Evolutionary conservation across 2,888 invertebrate species (phyloP).

Genomic region (Ischnura elegans): DNA sequence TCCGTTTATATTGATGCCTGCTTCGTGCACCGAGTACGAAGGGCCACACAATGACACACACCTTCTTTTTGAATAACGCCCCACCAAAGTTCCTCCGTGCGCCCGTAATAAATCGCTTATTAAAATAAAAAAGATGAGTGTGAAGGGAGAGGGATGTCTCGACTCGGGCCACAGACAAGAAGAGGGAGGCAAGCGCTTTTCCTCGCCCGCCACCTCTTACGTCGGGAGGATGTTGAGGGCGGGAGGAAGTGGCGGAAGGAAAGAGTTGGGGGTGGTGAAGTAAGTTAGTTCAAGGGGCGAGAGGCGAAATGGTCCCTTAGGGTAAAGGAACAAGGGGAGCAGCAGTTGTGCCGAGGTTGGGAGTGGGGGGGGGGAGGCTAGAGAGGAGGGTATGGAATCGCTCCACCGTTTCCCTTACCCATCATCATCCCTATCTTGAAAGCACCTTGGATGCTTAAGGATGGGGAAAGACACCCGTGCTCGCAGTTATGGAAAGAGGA

Average conservation of each 20-base stretch:
- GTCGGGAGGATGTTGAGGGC: not conserved
- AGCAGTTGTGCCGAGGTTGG: not conserved
- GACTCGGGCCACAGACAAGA: not conserved
- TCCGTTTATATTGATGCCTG: constrained; percentile 24
- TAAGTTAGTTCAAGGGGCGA: constrained; percentile 43
- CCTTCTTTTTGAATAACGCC: constrained; percentile 2
- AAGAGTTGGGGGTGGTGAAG: not conserved
- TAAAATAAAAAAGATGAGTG: not conserved
- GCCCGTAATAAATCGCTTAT: constrained; percentile 31
- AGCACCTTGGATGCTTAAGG: not conserved
- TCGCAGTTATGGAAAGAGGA: no score
- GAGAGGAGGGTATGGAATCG: not conserved
- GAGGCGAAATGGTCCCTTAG: constrained; percentile 29
- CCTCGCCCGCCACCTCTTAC: not conserved
- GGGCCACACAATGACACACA: constrained; percentile 20
- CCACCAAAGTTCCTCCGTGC: constrained; percentile 1
- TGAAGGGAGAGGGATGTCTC: not conserved
- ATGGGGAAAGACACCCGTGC: not conserved
- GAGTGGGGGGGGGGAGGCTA: not conserved
- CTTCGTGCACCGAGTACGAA: constrained; percentile 26
- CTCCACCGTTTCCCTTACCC: not conserved
- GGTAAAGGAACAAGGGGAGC: constrained; percentile 24
- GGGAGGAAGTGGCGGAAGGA: not conserved
- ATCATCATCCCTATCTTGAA: not conserved
- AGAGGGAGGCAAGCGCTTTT: not conserved